A percentile compares a stretch with the other conserved stretches of the same genome.
Evolutionary conservation across 2,797 vertebrate species (phyloP).

Genomic region (Pseudomugil gertrudae): DNA sequence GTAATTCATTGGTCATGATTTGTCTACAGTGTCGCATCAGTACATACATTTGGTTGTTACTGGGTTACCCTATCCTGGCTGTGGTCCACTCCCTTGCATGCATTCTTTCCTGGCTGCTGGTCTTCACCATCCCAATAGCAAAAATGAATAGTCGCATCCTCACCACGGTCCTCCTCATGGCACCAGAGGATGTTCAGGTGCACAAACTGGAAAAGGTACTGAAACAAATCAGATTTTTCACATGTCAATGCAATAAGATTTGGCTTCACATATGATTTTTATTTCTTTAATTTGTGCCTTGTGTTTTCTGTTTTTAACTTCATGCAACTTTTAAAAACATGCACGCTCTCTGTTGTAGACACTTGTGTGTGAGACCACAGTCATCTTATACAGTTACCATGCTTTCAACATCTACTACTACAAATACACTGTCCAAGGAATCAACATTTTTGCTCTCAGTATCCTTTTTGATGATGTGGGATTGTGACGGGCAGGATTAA

Average conservation of each 20-base stretch:
- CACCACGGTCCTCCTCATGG: slow-evolving; percentile 78
- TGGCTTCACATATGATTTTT: neutral
- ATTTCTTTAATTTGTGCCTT: no score
- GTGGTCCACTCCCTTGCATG: slow-evolving; percentile 83
- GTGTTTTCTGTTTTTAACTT: no score
- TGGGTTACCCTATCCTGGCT: slow-evolving; percentile 80
- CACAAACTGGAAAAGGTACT: slow-evolving; percentile 61
- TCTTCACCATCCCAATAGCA: slow-evolving; percentile 85
- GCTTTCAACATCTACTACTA: slow-evolving; percentile 88
- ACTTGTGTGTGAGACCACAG: slow-evolving; percentile 62
- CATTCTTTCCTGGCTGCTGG: slow-evolving; percentile 82
- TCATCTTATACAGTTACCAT: slow-evolving; percentile 82
- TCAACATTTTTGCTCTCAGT: slow-evolving; percentile 88
- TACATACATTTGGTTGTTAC: slow-evolving; percentile 77
- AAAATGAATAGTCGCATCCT: slow-evolving; percentile 83
- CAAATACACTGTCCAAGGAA: slow-evolving; percentile 85
- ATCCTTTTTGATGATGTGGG: slow-evolving; percentile 77
- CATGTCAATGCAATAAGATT: neutral
- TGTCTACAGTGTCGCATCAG: slow-evolving; percentile 62
- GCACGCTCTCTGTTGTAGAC: slow-evolving; percentile 64
- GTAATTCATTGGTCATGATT: neutral
- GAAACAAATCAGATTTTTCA: neutral
- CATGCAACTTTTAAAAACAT: no score
- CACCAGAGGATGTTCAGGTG: slow-evolving; percentile 76
- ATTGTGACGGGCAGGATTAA: neutral